These are phyloP conservation scores for Matsumurasca onukii DNA, from an alignment of 1,140 invertebrate genomes.

Conservation along the genomic window DNA sequence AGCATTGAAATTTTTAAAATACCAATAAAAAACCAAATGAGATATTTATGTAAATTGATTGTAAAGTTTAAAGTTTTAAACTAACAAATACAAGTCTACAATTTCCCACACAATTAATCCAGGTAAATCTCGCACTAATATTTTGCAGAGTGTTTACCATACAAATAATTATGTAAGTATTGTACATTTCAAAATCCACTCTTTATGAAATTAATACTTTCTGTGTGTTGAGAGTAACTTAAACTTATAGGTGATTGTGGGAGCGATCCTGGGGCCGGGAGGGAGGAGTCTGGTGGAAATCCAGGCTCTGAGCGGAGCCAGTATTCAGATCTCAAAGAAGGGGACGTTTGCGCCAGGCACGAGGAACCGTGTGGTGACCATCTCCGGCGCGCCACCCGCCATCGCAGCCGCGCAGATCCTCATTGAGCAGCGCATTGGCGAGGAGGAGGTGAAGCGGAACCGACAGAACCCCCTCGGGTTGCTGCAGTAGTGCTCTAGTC, in stretches of 20 bases:
- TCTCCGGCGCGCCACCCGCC: conserved; percentile 83
- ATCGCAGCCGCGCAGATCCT: conserved; percentile 90
- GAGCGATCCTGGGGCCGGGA: conserved; percentile 94
- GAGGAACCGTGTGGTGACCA: conserved; percentile 95
- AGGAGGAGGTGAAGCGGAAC: conserved; percentile 88
- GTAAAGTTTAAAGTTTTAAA: too few relatives aligned
- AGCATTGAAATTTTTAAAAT: too few relatives aligned
- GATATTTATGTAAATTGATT: too few relatives aligned
- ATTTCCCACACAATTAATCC: too few relatives aligned
- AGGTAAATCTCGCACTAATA: too few relatives aligned
- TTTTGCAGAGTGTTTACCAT: too few relatives aligned
- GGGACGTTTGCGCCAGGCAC: conserved; percentile 95
- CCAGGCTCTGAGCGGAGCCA: conserved; percentile 93
- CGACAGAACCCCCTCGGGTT: conserved; percentile 63
- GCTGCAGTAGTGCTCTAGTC: conserved; percentile 35
- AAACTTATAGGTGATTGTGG: conserved; percentile 95
- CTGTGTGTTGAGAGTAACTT: too few relatives aligned
- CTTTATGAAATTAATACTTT: too few relatives aligned
- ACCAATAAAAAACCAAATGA: too few relatives aligned
- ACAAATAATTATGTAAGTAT: too few relatives aligned
- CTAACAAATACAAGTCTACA: too few relatives aligned
- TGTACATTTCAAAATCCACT: too few relatives aligned
- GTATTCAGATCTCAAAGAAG: conserved; percentile 98
- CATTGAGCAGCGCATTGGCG: conserved; percentile 93
- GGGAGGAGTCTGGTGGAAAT: conserved; percentile 95